Percentiles rank a stretch among this genome's conserved stretches.
phyloP scores from a whole-genome alignment of 1,140 invertebrate genomes.

The Schmidtea mediterranea region DNA sequence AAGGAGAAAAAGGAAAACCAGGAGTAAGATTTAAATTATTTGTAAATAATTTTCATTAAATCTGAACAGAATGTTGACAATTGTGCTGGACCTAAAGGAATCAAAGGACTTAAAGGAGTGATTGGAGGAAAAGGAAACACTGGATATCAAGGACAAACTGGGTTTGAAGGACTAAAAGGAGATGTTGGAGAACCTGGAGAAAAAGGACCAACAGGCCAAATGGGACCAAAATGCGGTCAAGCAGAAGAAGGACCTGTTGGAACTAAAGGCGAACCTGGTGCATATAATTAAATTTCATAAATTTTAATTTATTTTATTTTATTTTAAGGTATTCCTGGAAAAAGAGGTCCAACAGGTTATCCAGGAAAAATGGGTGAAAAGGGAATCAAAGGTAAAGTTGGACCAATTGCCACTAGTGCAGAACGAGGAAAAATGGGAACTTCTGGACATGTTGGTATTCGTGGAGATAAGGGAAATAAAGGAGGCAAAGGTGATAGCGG shows the following conservation, averaged over 20 bases:
- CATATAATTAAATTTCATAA: too few relatives aligned
- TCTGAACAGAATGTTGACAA: too few relatives aligned
- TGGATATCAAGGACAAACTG: background rate
- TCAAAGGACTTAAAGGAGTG: background rate
- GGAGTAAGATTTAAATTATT: too few relatives aligned
- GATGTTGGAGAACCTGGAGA: background rate
- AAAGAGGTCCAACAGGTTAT: slow-evolving; percentile 8
- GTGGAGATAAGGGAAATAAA: background rate
- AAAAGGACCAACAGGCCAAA: background rate
- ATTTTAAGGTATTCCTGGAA: slow-evolving; percentile 5
- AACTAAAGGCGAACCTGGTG: background rate
- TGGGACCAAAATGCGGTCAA: background rate
- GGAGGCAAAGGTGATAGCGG: background rate
- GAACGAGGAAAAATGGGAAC: background rate
- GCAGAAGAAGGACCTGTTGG: background rate
- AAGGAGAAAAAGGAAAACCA: too few relatives aligned
- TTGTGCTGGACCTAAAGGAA: background rate
- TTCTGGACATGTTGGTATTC: slow-evolving; percentile 6
- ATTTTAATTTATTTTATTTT: too few relatives aligned
- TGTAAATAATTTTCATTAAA: too few relatives aligned
- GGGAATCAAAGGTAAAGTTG: background rate
- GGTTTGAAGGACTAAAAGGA: background rate
- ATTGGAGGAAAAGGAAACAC: background rate
- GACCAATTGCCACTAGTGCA: background rate
- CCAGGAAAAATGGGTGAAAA: slow-evolving; percentile 8